Evolutionary conservation across 2,797 vertebrate species (phyloP).

Genomic region (Thunnus albacares): DNA sequence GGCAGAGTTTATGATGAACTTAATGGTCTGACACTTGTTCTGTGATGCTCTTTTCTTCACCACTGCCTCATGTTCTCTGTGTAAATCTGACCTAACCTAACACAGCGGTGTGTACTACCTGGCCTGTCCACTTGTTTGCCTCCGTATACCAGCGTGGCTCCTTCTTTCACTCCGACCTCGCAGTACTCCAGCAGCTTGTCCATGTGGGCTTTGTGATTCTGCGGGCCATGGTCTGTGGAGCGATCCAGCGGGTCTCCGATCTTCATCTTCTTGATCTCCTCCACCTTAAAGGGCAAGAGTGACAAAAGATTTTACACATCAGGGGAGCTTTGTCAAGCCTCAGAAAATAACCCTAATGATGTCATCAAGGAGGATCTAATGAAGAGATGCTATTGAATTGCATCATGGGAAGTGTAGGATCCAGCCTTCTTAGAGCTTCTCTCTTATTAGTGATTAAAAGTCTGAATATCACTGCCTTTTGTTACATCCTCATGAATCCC

Average conservation of each 20-base stretch:
- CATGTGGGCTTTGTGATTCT: slow-evolving; percentile 96
- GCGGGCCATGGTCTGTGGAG: slow-evolving; percentile 96
- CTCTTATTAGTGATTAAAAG: not conserved
- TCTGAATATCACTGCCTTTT: too few species aligned
- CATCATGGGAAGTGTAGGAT: too few species aligned
- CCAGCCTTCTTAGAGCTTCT: not conserved
- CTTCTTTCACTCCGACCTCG: slow-evolving; percentile 93
- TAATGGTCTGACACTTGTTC: too few species aligned
- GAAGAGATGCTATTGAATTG: too few species aligned
- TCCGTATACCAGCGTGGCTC: slow-evolving; percentile 93
- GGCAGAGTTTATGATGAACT: too few species aligned
- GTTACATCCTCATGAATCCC: not conserved
- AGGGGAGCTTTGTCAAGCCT: too few species aligned
- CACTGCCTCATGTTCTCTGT: too few species aligned
- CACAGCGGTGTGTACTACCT: slow-evolving; percentile 80
- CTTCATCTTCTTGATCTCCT: slow-evolving; percentile 98
- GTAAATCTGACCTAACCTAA: too few species aligned
- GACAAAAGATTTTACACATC: not conserved
- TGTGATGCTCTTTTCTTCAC: too few species aligned
- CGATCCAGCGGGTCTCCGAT: slow-evolving; percentile 96
- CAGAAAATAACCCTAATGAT: too few species aligned
- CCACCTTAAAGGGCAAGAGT: slow-evolving; percentile 84
- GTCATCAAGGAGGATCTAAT: too few species aligned
- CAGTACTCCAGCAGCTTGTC: slow-evolving; percentile 97
- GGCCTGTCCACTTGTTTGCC: slow-evolving; percentile 90